A percentile compares a stretch with the other conserved stretches of the same genome.
phyloP scores from a whole-genome alignment of 92 coral and sea anemone genomes.

The Hydrozoanthus gracilis region DNA sequence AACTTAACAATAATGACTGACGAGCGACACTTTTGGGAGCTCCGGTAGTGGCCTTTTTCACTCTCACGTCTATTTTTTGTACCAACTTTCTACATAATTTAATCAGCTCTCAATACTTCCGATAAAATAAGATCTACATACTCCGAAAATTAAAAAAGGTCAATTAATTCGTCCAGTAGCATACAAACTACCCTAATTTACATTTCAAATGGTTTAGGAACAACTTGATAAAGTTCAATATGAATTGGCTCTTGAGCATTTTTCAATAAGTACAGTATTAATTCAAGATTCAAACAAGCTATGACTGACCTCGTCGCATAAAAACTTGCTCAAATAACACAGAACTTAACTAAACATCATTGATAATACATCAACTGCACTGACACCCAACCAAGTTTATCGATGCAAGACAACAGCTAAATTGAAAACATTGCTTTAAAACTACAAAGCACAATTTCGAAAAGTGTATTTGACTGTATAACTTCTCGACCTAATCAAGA shows the following conservation, averaged over 20 bases:
- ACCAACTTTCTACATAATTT: conserved; percentile 40
- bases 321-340: conserved; percentile 28
- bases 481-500: conserved; percentile 59
- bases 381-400: not conserved
- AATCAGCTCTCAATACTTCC: conserved; percentile 59
- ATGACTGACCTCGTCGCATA: conserved; percentile 44
- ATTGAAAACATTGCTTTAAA: conserved; percentile 69
- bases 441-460: conserved; percentile 52
- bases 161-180: conserved; percentile 61
- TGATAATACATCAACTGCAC: not conserved
- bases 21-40: conserved; percentile 15
- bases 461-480: conserved; percentile 60
- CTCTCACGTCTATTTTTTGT: conserved; percentile 47
- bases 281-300: conserved; percentile 50
- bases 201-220: conserved; percentile 62
- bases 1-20: conserved; percentile 52
- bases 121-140: conserved; percentile 50
- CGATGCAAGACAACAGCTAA: conserved; percentile 54
- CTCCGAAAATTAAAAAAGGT: conserved; percentile 68
- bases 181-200: conserved; percentile 53
- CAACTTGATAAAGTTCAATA: conserved; percentile 63
- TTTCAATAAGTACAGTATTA: conserved; percentile 52
- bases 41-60: not conserved
- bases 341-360: conserved; percentile 12
- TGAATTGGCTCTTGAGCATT: conserved; percentile 65